Conservation (phyloP, 2,888 invertebrate genomes). For the Liopterus haemorrhoidalis region DNA sequence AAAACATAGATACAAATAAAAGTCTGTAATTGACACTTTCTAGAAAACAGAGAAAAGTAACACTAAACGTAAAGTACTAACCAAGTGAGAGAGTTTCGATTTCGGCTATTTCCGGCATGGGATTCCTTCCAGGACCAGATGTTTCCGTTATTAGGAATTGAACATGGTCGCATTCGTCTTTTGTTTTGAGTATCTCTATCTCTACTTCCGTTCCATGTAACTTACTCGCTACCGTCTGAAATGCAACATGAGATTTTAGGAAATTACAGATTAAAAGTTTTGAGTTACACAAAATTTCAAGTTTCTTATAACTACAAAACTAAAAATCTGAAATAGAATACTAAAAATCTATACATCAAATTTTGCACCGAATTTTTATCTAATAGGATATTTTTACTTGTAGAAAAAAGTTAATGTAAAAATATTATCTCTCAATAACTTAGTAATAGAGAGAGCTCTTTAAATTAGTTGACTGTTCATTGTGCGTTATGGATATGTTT, state of each 20-base stretch:
- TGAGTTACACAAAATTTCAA: neutral
- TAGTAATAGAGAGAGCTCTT: too few species aligned
- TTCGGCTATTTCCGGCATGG: constrained; percentile 65
- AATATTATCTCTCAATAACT: too few species aligned
- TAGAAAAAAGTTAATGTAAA: too few species aligned
- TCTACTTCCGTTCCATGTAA: constrained; percentile 89
- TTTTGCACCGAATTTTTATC: too few species aligned
- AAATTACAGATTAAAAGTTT: constrained; percentile 6
- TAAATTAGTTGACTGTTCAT: too few species aligned
- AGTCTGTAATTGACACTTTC: neutral
- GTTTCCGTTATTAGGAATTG: constrained; percentile 88
- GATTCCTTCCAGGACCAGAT: constrained; percentile 58
- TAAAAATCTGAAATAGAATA: neutral
- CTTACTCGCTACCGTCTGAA: constrained; percentile 85
- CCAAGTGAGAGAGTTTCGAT: constrained; percentile 67
- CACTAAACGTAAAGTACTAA: constrained; percentile 38
- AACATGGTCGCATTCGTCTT: constrained; percentile 84
- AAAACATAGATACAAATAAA: neutral
- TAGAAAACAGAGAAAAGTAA: neutral
- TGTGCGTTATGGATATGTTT: too few species aligned
- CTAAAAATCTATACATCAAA: neutral
- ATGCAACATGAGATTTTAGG: constrained; percentile 16
- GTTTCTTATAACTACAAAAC: neutral
- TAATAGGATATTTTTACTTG: too few species aligned
- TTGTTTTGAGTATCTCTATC: constrained; percentile 82